Evolutionary conservation across 1,140 invertebrate species (phyloP).

Genomic region (Thereuonema tuberculata): DNA sequence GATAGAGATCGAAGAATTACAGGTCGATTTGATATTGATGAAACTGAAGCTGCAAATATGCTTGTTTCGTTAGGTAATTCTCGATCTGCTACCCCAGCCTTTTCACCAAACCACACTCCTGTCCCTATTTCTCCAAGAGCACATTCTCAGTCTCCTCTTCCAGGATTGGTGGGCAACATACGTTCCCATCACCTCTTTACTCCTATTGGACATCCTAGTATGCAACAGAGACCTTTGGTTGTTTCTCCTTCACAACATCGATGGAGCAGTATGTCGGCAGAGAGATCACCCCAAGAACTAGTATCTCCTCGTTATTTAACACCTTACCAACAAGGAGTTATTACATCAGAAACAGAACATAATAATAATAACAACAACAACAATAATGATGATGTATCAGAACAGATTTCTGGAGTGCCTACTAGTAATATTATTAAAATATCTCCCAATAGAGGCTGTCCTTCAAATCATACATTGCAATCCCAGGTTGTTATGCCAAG

Average conservation of each 20-base stretch:
- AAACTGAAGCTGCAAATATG: constrained; percentile 94
- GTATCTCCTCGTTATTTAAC: neutral
- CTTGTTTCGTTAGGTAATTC: constrained; percentile 85
- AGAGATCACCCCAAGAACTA: neutral
- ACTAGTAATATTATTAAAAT: no score
- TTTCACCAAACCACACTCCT: constrained; percentile 45
- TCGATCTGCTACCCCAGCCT: constrained; percentile 71
- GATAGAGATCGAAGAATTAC: constrained; percentile 47
- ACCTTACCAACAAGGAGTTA: neutral
- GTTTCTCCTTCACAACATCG: constrained; percentile 25
- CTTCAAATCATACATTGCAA: no score
- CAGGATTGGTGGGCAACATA: constrained; percentile 36
- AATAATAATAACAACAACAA: no score
- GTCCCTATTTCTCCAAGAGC: neutral
- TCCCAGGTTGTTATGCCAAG: no score
- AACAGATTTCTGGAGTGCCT: no score
- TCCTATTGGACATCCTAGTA: constrained; percentile 53
- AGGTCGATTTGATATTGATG: constrained; percentile 74
- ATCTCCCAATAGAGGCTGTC: no score
- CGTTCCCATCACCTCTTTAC: constrained; percentile 62
- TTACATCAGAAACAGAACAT: no score
- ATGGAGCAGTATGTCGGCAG: neutral
- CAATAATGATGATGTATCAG: no score
- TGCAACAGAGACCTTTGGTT: neutral
- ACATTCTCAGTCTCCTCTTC: constrained; percentile 42